Evolutionary conservation across 2,113 vertebrate genomes (phyloP).

Genomic region (Strigops habroptila): DNA sequence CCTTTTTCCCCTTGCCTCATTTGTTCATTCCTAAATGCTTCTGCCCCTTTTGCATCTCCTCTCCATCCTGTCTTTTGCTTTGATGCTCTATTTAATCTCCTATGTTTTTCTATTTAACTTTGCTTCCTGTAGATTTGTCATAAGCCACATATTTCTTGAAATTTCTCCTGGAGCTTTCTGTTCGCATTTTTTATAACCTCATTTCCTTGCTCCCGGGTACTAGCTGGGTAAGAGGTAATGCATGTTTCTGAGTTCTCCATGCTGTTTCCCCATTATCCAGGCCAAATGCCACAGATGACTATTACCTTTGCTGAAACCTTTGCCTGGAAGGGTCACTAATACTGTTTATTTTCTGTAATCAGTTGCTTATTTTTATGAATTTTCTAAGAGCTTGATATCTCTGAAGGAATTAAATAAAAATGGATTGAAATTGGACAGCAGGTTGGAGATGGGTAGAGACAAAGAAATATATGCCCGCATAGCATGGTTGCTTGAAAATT

Average conservation of each 20-base stretch:
- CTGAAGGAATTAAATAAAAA: neutral
- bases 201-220: neutral
- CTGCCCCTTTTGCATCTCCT: neutral
- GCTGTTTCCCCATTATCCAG: neutral
- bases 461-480: neutral
- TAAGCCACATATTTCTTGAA: neutral
- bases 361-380: neutral
- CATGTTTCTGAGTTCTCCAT: neutral
- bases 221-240: neutral
- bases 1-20: neutral
- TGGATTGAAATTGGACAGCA: neutral
- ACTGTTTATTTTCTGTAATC: neutral
- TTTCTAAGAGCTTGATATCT: neutral
- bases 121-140: neutral
- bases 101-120: neutral
- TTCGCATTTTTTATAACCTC: neutral
- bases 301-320: neutral
- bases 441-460: neutral
- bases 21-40: neutral
- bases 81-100: neutral
- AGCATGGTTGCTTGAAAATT: neutral
- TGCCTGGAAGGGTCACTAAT: neutral
- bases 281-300: neutral
- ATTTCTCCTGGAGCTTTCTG: neutral
- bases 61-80: neutral